phyloP scores from a whole-genome alignment of 1,140 invertebrate genomes.

The Sinella curviseta region DNA sequence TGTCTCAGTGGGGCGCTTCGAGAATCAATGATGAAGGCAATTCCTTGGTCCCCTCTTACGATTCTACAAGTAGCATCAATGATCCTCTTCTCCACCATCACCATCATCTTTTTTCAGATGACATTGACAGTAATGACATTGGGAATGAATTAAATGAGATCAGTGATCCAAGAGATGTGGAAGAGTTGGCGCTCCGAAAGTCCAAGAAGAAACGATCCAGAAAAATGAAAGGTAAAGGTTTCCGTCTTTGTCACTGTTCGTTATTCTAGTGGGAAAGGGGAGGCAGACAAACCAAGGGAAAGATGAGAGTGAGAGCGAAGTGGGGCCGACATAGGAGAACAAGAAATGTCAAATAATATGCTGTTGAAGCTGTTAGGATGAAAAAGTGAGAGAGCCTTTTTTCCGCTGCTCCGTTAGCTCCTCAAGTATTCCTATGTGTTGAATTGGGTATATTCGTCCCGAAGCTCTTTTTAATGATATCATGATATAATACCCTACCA shows the following conservation, averaged over 20 bases:
- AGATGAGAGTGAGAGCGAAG: not conserved
- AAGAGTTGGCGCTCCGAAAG: conserved; percentile 16
- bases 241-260: conserved; percentile 4
- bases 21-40: not conserved
- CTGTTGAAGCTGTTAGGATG: not conserved
- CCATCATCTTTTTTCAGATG: conserved; percentile 27
- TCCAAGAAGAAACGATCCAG: conserved; percentile 37
- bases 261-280: not conserved
- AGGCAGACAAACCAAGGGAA: not conserved
- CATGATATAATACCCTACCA: too few relatives aligned
- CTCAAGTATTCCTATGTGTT: too few relatives aligned
- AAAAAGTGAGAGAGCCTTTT: not conserved
- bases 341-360: not conserved
- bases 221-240: conserved; percentile 38
- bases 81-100: conserved; percentile 1
- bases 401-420: not conserved
- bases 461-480: too few relatives aligned
- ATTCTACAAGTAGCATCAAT: not conserved
- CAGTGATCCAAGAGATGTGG: conserved; percentile 33
- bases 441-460: too few relatives aligned
- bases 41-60: not conserved
- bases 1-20: conserved; percentile 26
- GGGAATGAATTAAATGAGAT: conserved; percentile 41
- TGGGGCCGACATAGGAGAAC: not conserved
- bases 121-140: conserved; percentile 44